These are phyloP conservation scores for Automeris io DNA, from an alignment of 2,888 invertebrate genomes.

Conservation along the genomic window DNA sequence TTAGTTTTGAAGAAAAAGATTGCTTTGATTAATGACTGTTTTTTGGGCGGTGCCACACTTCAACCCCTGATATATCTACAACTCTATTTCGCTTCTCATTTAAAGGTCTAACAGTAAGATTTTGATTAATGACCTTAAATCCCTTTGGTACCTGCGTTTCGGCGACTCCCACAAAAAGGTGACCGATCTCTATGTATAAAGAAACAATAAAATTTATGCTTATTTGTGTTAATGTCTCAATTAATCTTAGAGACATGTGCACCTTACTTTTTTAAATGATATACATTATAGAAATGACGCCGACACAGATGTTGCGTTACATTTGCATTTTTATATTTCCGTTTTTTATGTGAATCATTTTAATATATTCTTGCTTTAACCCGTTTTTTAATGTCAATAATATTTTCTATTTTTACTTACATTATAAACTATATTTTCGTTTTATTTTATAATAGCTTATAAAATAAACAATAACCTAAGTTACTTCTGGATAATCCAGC, in stretches of 20 bases:
- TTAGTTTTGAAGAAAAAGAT: slow-evolving; percentile 2
- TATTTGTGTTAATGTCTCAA: slow-evolving; percentile 67
- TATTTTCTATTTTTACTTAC: no score
- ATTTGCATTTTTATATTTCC: slow-evolving; percentile 52
- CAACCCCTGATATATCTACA: slow-evolving; percentile 34
- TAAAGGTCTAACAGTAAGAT: slow-evolving; percentile 47
- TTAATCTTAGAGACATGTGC: slow-evolving; percentile 56
- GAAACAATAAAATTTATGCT: slow-evolving; percentile 48
- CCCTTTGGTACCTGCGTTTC: slow-evolving; percentile 60
- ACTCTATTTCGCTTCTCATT: slow-evolving; percentile 61
- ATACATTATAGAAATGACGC: slow-evolving; percentile 24
- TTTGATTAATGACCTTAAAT: slow-evolving; percentile 61
- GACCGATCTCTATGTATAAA: slow-evolving; percentile 34
- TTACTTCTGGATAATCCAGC: no score
- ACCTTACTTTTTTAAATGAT: slow-evolving; percentile 33
- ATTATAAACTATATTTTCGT: no score
- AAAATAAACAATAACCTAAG: no score
- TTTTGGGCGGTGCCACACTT: slow-evolving; percentile 47
- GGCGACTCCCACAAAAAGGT: slow-evolving; percentile 56
- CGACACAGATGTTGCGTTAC: slow-evolving; percentile 47
- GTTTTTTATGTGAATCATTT: slow-evolving; percentile 28
- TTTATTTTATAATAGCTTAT: no score
- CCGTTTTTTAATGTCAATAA: slow-evolving; percentile 10
- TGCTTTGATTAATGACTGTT: slow-evolving; percentile 26
- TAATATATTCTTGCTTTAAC: slow-evolving; percentile 12